Percentiles rank a stretch among this genome's conserved stretches.
These are phyloP conservation scores for Piscicola geometra DNA, from an alignment of 2,888 invertebrate genomes.

Conservation along the genomic window DNA sequence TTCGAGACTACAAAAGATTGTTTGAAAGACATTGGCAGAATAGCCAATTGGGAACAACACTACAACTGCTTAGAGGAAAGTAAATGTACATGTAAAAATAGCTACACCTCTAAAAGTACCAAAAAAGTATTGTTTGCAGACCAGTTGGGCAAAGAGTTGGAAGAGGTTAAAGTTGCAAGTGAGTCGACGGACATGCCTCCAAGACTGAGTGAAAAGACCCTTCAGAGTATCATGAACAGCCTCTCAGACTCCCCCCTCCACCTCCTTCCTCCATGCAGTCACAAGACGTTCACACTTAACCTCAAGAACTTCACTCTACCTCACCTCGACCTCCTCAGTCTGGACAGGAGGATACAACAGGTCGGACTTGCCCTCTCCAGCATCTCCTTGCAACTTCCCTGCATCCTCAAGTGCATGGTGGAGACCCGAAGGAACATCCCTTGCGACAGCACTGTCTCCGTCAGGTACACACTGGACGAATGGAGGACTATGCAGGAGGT, in stretches of 20 bases:
- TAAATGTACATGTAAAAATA: neutral
- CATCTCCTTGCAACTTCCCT: neutral
- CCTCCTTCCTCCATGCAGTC: neutral
- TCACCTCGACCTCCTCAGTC: constrained; percentile 7
- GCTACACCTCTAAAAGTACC: neutral
- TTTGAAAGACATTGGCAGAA: constrained; percentile 3
- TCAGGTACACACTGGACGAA: neutral
- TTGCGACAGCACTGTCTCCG: neutral
- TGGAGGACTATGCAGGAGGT: constrained; percentile 7
- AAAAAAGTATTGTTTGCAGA: constrained; percentile 26
- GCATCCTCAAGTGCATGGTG: neutral
- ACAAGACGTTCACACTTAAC: neutral
- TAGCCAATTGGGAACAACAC: constrained; percentile 17
- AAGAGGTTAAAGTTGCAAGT: constrained; percentile 8
- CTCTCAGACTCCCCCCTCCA: neutral
- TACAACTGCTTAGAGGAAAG: constrained; percentile 19
- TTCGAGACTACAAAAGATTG: constrained; percentile 6
- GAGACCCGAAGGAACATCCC: neutral
- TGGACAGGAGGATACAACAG: constrained; percentile 17
- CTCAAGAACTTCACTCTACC: constrained; percentile 19
- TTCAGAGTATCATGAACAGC: constrained; percentile 11
- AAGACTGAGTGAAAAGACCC: neutral
- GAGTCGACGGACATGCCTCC: constrained; percentile 26
- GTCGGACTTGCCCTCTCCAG: neutral
- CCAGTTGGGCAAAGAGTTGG: constrained; percentile 9